A percentile compares a stretch with the other conserved stretches of the same genome.
These are phyloP conservation scores for Dendrolimus punctatus DNA, from an alignment of 1,140 invertebrate species.

Conservation along the genomic window DNA sequence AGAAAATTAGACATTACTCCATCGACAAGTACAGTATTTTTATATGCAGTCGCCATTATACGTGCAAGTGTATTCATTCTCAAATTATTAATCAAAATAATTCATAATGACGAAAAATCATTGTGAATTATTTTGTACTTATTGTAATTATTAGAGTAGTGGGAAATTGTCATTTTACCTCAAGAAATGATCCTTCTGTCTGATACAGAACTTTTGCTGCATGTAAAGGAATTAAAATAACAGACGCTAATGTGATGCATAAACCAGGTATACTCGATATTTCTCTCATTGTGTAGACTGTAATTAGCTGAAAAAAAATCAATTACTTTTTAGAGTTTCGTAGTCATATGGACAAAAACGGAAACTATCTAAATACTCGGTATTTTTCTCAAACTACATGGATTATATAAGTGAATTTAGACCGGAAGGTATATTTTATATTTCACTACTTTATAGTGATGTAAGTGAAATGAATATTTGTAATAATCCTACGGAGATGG, in stretches of 20 bases:
- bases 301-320: slow-evolving; percentile 34
- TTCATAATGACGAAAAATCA: not conserved
- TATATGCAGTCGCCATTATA: no score
- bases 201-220: slow-evolving; percentile 25
- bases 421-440: no score
- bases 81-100: no score
- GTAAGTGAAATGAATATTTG: no score
- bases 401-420: no score
- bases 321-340: not conserved
- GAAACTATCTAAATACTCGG: not conserved
- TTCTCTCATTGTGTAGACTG: slow-evolving; percentile 35
- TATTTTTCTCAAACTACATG: no score
- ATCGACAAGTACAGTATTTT: no score
- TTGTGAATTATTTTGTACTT: not conserved
- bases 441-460: no score
- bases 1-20: no score
- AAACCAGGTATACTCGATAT: slow-evolving; percentile 36
- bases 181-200: slow-evolving; percentile 31
- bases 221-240: slow-evolving; percentile 44
- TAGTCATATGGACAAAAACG: not conserved
- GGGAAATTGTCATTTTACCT: slow-evolving; percentile 23
- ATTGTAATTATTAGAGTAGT: not conserved
- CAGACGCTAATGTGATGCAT: slow-evolving; percentile 39
- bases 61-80: no score
- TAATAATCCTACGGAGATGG: no score